These are phyloP conservation scores for Ctenosaura bakeri DNA, from an alignment of 2,797 vertebrate species.

Conservation along the genomic window DNA sequence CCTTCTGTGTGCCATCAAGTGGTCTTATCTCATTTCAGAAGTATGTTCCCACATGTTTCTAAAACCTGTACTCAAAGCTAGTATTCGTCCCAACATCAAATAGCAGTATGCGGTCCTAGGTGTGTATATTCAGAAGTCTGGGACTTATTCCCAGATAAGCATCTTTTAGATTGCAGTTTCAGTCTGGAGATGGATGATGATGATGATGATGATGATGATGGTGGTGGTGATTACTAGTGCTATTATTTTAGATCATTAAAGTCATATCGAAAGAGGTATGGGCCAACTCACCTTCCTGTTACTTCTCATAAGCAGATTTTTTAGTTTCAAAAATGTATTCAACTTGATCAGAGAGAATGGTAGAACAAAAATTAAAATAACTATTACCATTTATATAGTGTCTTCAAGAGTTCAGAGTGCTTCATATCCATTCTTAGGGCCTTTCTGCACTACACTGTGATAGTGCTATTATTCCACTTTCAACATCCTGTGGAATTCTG, in stretches of 20 bases:
- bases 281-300: background rate
- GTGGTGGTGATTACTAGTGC: too few species aligned
- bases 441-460: too few species aligned
- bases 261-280: too few species aligned
- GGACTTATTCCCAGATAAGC: background rate
- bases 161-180: background rate
- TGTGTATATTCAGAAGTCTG: background rate
- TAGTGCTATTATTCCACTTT: too few species aligned
- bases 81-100: background rate
- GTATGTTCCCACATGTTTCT: background rate
- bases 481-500: too few species aligned
- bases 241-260: background rate
- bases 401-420: background rate
- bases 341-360: background rate
- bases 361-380: background rate
- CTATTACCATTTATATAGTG: background rate
- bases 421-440: background rate
- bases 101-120: background rate
- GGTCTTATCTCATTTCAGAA: background rate
- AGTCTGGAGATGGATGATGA: background rate
- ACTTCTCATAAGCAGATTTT: background rate
- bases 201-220: too few species aligned
- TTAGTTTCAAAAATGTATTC: background rate
- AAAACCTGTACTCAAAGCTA: background rate
- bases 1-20: background rate